Evolutionary conservation across 1,140 invertebrate genomes (phyloP).

Genomic region (Aphelinus atriplicis): DNA sequence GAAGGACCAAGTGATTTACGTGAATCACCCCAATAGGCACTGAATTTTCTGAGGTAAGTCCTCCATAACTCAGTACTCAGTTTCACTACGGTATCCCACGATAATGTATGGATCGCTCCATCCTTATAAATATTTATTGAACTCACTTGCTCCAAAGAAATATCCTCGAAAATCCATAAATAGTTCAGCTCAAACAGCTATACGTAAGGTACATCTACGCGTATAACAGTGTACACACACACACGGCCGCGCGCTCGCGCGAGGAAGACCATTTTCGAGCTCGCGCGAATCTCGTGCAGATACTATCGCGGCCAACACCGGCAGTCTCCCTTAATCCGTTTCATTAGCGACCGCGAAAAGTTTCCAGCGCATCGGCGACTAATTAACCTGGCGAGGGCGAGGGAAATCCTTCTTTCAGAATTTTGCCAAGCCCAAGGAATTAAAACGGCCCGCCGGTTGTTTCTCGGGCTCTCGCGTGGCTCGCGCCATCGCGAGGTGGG

Average conservation of each 20-base stretch:
- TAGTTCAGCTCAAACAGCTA: too few relatives aligned
- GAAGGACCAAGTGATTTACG: slow-evolving; percentile 1
- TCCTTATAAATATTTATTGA: too few relatives aligned
- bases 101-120: too few relatives aligned
- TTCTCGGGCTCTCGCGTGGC: too few relatives aligned
- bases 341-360: slow-evolving; percentile 19
- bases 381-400: slow-evolving; percentile 19
- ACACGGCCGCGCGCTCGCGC: too few relatives aligned
- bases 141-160: too few relatives aligned
- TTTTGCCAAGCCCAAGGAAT: slow-evolving; percentile 11
- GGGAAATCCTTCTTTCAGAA: slow-evolving; percentile 29
- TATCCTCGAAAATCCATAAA: too few relatives aligned
- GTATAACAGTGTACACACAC: too few relatives aligned
- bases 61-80: neutral
- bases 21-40: neutral
- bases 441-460: slow-evolving; percentile 6
- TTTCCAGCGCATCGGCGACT: slow-evolving; percentile 3
- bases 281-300: too few relatives aligned
- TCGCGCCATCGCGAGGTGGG: slow-evolving; percentile 15
- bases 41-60: neutral
- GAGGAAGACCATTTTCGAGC: too few relatives aligned
- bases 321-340: slow-evolving; percentile 1
- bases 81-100: neutral
- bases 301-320: neutral
- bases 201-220: too few relatives aligned